Percentiles rank a stretch among this genome's conserved stretches.
These are phyloP conservation scores for Synergus laeviventris DNA, from an alignment of 2,888 invertebrate species.

Conservation along the genomic window DNA sequence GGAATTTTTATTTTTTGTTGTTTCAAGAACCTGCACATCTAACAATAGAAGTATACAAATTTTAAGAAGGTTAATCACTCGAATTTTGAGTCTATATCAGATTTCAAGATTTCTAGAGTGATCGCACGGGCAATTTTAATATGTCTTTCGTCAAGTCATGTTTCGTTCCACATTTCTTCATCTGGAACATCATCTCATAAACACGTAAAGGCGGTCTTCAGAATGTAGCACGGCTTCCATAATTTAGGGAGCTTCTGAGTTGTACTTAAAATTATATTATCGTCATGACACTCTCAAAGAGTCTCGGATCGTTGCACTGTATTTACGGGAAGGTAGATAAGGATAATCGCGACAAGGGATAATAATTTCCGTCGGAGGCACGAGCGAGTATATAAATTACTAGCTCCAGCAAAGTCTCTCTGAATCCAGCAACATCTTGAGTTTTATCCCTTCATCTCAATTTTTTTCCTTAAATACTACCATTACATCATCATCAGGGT, in stretches of 20 bases:
- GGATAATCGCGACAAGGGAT: conserved; percentile 61
- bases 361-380: conserved; percentile 63
- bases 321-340: conserved; percentile 53
- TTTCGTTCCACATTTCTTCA: background rate
- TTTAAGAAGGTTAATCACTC: no score
- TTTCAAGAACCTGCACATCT: background rate
- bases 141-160: background rate
- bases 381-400: conserved; percentile 62
- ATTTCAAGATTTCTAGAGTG: no score
- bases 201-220: background rate
- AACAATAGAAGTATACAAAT: no score
- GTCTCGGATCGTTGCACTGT: conserved; percentile 52
- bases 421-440: conserved; percentile 13
- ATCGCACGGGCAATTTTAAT: background rate
- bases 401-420: conserved; percentile 43
- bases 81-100: no score
- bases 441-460: conserved; percentile 2
- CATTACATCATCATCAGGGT: no score
- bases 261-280: conserved; percentile 49
- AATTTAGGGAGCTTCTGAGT: conserved; percentile 46
- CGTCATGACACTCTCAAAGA: conserved; percentile 50
- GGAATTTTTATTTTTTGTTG: background rate
- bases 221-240: conserved; percentile 20
- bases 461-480: background rate
- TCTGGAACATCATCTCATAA: background rate